Base-by-base conservation (phyloP, 2,797 vertebrate species). In the Eospalax fontanierii region DNA sequence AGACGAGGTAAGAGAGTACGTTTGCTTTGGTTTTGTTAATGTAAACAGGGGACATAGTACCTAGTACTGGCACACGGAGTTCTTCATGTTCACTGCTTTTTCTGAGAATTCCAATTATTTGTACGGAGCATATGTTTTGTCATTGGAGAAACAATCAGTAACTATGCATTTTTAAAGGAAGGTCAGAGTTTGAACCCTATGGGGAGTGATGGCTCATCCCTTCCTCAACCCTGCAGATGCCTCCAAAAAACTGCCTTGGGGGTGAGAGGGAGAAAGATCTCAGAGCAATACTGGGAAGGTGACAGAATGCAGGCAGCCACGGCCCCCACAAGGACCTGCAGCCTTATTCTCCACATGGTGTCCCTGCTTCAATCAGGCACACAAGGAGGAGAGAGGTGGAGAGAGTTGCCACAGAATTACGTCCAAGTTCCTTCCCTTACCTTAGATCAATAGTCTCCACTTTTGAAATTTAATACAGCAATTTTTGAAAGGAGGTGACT, bases 231-330 rank as follows among this genome's bases (percentile, higher is more conserved):
- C 6, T 4, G 26, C 10, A 9, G 4, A 35, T 12, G n/a, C 7
- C 50, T 59, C 65, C 15, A 38, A 80, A 63, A 50, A 21, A 3
- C 24, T 8, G 0, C 80, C 0, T 1, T 1, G 0, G 12, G 18
- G 10, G n/a, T 50, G 7, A 50, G 59, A 7, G 83, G 18, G 18
- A 6, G 24, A 1, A 33, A 21, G n/a, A 43, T 16, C 24, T 38
- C 90, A 6, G 24, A 61, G 80, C 1, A 0, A n/a, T 0, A 2
- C n/a, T 1, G 11, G 22, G 68, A 78, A 35, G 15, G 2, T 7
- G 4, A 2, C 0, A 33, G 19, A 40, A 19, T 8, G 0, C 1
- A 1, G 10, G 19, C 0, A 1, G 35, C 7, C 3, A 9, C 4
- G 2, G 14, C 40, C 24, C 5, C 4, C 6, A 4, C 1, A 15